Percentiles rank a stretch among this genome's conserved stretches.
These are phyloP conservation scores for Cheilosia grossa DNA, from an alignment of 2,888 invertebrate species.

Conservation along the genomic window DNA sequence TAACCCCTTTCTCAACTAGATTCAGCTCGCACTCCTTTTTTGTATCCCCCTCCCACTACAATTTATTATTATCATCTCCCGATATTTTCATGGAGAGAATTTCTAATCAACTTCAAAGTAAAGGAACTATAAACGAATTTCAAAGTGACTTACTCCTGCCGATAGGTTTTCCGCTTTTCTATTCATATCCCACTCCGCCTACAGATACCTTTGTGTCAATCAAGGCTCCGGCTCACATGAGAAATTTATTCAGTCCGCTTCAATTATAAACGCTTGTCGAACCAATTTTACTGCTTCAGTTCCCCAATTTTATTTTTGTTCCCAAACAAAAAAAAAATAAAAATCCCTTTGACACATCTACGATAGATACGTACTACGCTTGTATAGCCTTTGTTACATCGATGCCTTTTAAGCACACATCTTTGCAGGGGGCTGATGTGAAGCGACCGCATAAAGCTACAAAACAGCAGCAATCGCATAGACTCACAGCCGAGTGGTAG, in stretches of 20 bases:
- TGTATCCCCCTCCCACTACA: no score
- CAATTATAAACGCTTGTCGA: constrained; percentile 67
- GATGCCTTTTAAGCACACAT: constrained; percentile 47
- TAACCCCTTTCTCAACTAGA: no score
- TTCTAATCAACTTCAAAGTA: constrained; percentile 33
- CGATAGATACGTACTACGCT: constrained; percentile 24
- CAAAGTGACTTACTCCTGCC: constrained; percentile 25
- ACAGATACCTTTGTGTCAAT: constrained; percentile 32
- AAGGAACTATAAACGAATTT: constrained; percentile 11
- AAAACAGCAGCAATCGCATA: constrained; percentile 34
- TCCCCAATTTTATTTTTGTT: constrained; percentile 67
- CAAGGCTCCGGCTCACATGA: constrained; percentile 17
- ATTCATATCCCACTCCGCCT: background rate
- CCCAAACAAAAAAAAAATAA: background rate
- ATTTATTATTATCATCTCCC: no score
- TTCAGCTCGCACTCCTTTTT: no score
- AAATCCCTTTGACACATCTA: constrained; percentile 62
- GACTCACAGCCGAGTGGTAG: constrained; percentile 25
- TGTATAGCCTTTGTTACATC: constrained; percentile 63
- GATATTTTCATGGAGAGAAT: background rate
- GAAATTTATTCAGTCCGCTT: constrained; percentile 47
- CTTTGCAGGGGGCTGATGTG: constrained; percentile 50
- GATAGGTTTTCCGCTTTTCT: background rate
- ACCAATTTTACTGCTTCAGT: constrained; percentile 71
- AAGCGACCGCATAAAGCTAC: constrained; percentile 54